Percentiles rank a stretch among this genome's conserved stretches.
Conservation (phyloP, 1,140 invertebrate species). For the Battus philenor region DNA sequence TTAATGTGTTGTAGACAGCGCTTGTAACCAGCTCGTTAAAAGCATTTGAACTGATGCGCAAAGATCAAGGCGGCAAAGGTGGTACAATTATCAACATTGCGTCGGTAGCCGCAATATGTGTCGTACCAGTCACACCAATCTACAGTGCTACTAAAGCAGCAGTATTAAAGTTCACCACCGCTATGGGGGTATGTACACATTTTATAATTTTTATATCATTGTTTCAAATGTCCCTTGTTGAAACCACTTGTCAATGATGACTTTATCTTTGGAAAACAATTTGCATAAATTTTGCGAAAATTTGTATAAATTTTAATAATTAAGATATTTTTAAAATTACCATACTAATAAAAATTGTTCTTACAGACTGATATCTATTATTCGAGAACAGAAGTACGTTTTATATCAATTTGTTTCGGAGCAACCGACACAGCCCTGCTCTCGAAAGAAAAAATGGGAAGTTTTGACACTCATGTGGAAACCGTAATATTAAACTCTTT, state of each 20-base stretch:
- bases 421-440: conserved; percentile 44
- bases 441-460: conserved; percentile 21
- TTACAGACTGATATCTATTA: conserved; percentile 27
- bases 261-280: no score
- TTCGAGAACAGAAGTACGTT: conserved; percentile 44
- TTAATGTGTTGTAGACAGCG: neutral
- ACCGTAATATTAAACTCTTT: neutral
- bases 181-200: neutral
- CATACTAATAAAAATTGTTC: no score
- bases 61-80: conserved; percentile 1
- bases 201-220: no score
- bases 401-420: conserved; percentile 60
- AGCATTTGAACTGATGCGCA: neutral
- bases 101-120: neutral
- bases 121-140: neutral
- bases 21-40: neutral
- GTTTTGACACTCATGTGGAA: conserved; percentile 23
- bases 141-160: conserved; percentile 1
- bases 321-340: no score
- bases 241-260: neutral
- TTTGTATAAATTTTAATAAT: no score
- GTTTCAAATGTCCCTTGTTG: no score
- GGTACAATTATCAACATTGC: conserved; percentile 5
- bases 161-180: neutral
- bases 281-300: no score